Evolutionary conservation across 2,113 vertebrate species (phyloP), one percentile per base, ranked within the genome.

Genomic region (human (Homo sapiens)): DNA sequence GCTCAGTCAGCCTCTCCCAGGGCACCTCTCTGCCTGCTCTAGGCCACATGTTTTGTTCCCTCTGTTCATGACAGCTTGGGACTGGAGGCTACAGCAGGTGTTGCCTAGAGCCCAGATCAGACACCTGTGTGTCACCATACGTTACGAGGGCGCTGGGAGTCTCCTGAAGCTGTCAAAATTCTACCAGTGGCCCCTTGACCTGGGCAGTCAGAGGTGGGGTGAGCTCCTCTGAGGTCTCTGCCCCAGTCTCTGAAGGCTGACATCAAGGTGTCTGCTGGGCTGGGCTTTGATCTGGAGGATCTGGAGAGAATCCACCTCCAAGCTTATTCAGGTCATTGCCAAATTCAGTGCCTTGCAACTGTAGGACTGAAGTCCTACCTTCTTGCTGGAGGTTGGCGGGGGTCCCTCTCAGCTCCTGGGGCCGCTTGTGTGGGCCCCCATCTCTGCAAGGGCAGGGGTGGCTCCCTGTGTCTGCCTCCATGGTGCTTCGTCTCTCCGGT

Each of bases 141-240:
- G 11, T 82, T 52, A 78, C 13, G 27, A 35, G 22, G 23, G 14
- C 45, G 90, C 40, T 10, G 0, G 17, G 72, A 76, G 68, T 80
- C 73, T 61, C 55, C 35, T 10, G 93, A 94, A 96, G 70, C 59
- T 57, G 96, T 48, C 40, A 40, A 93, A 90, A 81, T 86, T 22
- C 90, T 73, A 0, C 79, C 38, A 68, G 25, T 73, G 12, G 17
- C 55, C 38, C 68, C 40, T 92, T 45, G 61, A 55, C n/a, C 52
- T 23, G 79, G 57, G 32, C 7, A 48, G 40, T 43, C 80, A 40
- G 82, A 8, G 17, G 59, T n/a, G 11, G 3, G 13, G 3, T 0
- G 2, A 25, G 32, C 38, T 45, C 6, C 17, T 30, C 64, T 3
- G 45, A 40, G 85, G 72, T 93, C 78, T 45, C 38, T 13, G 27